These are phyloP conservation scores for Lordiphosa andalusiaca DNA, from an alignment of 2,888 invertebrate species.

Conservation along the genomic window DNA sequence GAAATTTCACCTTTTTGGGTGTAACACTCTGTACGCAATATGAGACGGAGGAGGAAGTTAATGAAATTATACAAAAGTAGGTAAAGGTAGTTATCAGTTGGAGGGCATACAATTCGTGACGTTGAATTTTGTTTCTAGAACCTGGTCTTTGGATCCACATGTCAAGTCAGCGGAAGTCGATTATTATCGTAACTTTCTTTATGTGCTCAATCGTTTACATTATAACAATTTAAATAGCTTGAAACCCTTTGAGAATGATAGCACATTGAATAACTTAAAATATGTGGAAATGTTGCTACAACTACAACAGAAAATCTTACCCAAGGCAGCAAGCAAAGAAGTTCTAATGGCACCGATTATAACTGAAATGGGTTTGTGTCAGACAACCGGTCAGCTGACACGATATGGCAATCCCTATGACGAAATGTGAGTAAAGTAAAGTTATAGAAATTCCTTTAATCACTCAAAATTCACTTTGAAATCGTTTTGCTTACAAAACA, in stretches of 20 bases:
- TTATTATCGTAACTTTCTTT: conserved; percentile 70
- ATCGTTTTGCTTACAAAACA: too few species aligned
- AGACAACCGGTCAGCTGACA: conserved; percentile 62
- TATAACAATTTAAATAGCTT: conserved; percentile 59
- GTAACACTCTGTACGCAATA: conserved; percentile 81
- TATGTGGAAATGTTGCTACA: conserved; percentile 51
- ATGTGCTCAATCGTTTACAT: conserved; percentile 48
- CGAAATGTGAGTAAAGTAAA: conserved; percentile 40
- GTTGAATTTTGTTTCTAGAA: conserved; percentile 33
- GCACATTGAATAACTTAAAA: conserved; percentile 49
- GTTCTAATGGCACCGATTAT: conserved; percentile 58
- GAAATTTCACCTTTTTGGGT: conserved; percentile 81
- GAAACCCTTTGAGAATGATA: conserved; percentile 64
- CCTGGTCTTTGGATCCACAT: conserved; percentile 44
- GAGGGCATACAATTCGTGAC: neutral
- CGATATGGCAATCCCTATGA: conserved; percentile 71
- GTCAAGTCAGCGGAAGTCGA: conserved; percentile 36
- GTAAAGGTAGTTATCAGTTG: conserved; percentile 14
- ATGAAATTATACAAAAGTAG: conserved; percentile 73
- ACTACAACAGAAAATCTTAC: conserved; percentile 26
- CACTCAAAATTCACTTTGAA: too few species aligned
- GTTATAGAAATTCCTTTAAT: too few species aligned
- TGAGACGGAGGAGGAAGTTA: conserved; percentile 69
- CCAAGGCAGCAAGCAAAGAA: neutral
- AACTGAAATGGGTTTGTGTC: conserved; percentile 77